These are phyloP conservation scores for Gadopsis bispinosus DNA, from an alignment of 2,797 vertebrate genomes.

Conservation along the genomic window DNA sequence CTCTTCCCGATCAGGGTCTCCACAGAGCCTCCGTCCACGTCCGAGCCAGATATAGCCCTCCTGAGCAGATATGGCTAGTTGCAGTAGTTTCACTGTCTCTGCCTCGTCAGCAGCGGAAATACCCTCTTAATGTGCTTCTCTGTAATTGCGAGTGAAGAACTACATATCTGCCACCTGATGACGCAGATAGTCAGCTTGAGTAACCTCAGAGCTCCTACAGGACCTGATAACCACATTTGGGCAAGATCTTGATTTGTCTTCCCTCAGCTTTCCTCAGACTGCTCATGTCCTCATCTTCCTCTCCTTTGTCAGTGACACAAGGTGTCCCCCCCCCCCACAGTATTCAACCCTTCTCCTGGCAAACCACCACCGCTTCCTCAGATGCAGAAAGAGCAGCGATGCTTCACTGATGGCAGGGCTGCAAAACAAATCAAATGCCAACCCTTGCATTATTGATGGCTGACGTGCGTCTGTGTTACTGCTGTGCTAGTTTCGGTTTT, in stretches of 20 bases:
- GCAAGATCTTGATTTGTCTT: not conserved
- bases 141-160: not conserved
- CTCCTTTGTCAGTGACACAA: not conserved
- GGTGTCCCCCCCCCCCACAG: not conserved
- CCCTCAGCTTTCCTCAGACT: not conserved
- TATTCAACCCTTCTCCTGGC: not conserved
- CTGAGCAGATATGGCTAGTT: not conserved
- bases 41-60: slow-evolving; percentile 33
- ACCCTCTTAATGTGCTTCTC: not conserved
- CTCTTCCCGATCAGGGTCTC: slow-evolving; percentile 22
- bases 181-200: slow-evolving; percentile 5
- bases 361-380: slow-evolving; percentile 1
- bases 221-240: not conserved
- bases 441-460: slow-evolving; percentile 77
- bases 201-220: not conserved
- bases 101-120: slow-evolving; percentile 11
- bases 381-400: slow-evolving; percentile 50
- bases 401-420: slow-evolving; percentile 61
- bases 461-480: slow-evolving; percentile 19
- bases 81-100: not conserved
- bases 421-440: slow-evolving; percentile 73
- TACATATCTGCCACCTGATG: slow-evolving; percentile 1
- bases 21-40: slow-evolving; percentile 4
- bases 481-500: slow-evolving; percentile 12
- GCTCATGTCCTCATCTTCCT: slow-evolving; percentile 7